phyloP scores from a whole-genome alignment of 2,797 vertebrate species.

The Sebastes steindachneri region DNA sequence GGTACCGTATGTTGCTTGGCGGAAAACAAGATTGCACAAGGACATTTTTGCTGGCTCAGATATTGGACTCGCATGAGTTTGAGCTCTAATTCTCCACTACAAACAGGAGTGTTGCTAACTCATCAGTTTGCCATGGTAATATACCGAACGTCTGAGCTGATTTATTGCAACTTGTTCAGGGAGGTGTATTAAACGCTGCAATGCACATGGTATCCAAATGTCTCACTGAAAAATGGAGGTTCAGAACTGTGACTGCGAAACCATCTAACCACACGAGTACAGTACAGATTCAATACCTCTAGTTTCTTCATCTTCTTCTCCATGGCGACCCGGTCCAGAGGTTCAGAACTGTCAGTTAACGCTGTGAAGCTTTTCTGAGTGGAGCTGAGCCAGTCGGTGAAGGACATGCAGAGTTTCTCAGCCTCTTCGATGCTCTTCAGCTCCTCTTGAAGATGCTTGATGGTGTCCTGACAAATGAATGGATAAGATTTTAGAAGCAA shows the following conservation, averaged over 20 bases:
- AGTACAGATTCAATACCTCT: slow-evolving; percentile 84
- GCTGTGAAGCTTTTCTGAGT: slow-evolving; percentile 87
- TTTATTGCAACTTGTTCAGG: slow-evolving; percentile 49
- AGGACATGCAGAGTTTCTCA: slow-evolving; percentile 86
- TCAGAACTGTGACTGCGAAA: neutral
- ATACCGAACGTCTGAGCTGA: slow-evolving; percentile 7
- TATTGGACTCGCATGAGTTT: slow-evolving; percentile 35
- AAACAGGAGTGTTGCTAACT: slow-evolving; percentile 42
- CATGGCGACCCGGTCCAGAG: slow-evolving; percentile 87
- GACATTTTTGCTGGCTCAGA: slow-evolving; percentile 50
- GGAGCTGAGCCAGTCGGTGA: slow-evolving; percentile 89
- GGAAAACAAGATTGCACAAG: slow-evolving; percentile 29
- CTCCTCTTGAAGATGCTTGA: slow-evolving; percentile 94
- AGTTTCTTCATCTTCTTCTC: slow-evolving; percentile 92
- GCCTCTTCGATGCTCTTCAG: slow-evolving; percentile 90
- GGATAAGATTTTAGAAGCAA: slow-evolving; percentile 2
- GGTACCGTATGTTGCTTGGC: slow-evolving; percentile 50
- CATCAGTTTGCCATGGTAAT: slow-evolving; percentile 46
- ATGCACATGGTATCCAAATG: slow-evolving; percentile 10
- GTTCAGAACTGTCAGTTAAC: slow-evolving; percentile 82
- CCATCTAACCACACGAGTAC: neutral
- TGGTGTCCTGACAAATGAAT: slow-evolving; percentile 85
- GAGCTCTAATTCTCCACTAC: slow-evolving; percentile 30
- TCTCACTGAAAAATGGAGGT: neutral
- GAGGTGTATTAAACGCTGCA: neutral